Evolutionary conservation across 2,888 invertebrate genomes (phyloP), one percentile per base, ranked within the genome.

Genomic region (Hydriomena furcata): DNA sequence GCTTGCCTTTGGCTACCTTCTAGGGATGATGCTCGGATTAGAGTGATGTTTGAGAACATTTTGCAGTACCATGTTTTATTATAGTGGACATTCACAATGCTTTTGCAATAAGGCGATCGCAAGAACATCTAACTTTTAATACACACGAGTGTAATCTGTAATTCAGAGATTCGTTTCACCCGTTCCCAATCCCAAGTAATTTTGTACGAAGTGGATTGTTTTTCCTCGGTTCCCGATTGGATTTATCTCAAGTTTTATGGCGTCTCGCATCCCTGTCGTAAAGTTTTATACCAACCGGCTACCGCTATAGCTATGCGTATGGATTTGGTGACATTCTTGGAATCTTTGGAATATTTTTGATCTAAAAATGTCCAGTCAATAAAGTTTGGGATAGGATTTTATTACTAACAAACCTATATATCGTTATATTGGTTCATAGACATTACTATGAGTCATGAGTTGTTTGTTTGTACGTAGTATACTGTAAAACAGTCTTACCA

Each of bases 231-330:
- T 74, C 73, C 77, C 82, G 85, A 87, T 86, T 82, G 83, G 87
- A 84, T 84, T 84, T 86, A 87, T 87, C 87, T 87, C 75, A 70
- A 80, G 79, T 84, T 89, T 89, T 88, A 89, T 76, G 78, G 72
- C 81, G 81, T 81, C 82, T 84, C 83, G 79, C 81, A 84, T 84
- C 87, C 82, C 83, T 66, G 72, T 87, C 89, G 87, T 90, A 88
- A 90, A 89, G 57, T 87, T 86, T 87, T 81, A 83, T 82, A 79
- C 80, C 77, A 67, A 68, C 71, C 73, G 65, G 82, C 88, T 87
- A 86, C 88, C 74, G 82, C 76, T 63, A 71, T 65, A 46, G 51
- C 55, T 58, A 58, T 60, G 54, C 41, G 60, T 61, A 55, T 55
- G 57, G 55, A 60, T 61, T 54, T 49, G 48, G 58, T 52, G 50